Percentiles rank a stretch among this genome's conserved stretches.
Evolutionary conservation across 2,113 vertebrate species (phyloP).

Genomic region (Alexandromys fortis): DNA sequence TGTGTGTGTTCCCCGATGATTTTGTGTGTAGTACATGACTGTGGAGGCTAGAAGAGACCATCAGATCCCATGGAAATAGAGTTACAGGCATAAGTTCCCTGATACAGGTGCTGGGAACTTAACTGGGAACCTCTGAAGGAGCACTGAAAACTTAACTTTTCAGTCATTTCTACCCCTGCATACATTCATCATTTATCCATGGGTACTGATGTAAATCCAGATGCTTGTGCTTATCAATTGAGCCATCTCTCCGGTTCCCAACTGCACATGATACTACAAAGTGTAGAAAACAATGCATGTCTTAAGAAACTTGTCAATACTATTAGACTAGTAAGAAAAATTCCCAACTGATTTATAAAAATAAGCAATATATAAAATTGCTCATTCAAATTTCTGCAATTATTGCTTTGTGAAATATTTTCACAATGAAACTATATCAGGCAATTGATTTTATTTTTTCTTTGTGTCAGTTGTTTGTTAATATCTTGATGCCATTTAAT

Average conservation of each 20-base stretch:
- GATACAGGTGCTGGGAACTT: neutral
- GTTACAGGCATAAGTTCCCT: neutral
- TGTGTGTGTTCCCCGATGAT: neutral
- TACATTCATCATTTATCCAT: neutral
- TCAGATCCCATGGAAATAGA: neutral
- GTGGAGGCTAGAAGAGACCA: neutral
- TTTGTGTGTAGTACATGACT: no score
- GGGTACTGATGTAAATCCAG: neutral
- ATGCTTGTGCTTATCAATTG: no score
- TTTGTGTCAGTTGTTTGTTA: constrained; percentile 1
- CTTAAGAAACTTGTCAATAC: constrained; percentile 3
- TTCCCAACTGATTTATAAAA: neutral
- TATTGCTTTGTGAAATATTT: constrained; percentile 27
- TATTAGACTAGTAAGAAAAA: constrained; percentile 20
- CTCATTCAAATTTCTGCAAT: constrained; percentile 18
- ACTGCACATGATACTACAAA: neutral
- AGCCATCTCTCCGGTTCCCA: no score
- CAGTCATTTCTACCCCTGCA: no score
- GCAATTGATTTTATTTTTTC: neutral
- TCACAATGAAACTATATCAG: neutral
- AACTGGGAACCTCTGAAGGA: neutral
- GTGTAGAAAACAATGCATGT: neutral
- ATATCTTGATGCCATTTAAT: constrained; percentile 27
- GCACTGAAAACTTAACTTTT: neutral
- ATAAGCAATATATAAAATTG: neutral